Evolutionary conservation across 2,888 invertebrate species (phyloP).

Genomic region (Melinaea menophilus): DNA sequence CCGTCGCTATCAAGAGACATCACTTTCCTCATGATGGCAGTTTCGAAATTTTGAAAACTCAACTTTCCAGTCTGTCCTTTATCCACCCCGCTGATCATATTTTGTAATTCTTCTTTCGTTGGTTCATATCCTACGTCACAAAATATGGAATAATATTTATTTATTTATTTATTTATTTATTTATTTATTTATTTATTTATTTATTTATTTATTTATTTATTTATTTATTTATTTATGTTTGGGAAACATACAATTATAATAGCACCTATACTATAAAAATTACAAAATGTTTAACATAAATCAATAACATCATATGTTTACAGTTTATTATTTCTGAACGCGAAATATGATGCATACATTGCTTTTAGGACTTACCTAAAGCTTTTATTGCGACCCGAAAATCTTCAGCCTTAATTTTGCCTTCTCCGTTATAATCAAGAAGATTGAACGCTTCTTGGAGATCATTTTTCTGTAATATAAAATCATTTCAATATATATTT

Average conservation of each 20-base stretch:
- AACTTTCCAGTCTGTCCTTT: slow-evolving; percentile 62
- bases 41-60: slow-evolving; percentile 69
- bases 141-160: no score
- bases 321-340: no score
- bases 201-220: no score
- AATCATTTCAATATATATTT: no score
- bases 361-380: slow-evolving; percentile 46
- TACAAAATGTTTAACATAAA: no score
- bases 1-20: slow-evolving; percentile 64
- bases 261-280: no score
- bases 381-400: slow-evolving; percentile 72
- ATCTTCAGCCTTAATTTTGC: slow-evolving; percentile 66
- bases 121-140: slow-evolving; percentile 58
- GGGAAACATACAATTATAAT: no score
- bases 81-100: slow-evolving; percentile 64
- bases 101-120: slow-evolving; percentile 65
- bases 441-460: slow-evolving; percentile 65
- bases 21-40: slow-evolving; percentile 69
- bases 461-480: slow-evolving; percentile 54
- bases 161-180: no score
- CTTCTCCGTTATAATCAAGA: slow-evolving; percentile 65
- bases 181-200: no score
- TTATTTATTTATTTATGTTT: no score
- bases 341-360: no score
- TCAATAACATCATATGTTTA: no score